Conservation (phyloP, 2,797 vertebrate species). For the Fratercula arctica region DNA sequence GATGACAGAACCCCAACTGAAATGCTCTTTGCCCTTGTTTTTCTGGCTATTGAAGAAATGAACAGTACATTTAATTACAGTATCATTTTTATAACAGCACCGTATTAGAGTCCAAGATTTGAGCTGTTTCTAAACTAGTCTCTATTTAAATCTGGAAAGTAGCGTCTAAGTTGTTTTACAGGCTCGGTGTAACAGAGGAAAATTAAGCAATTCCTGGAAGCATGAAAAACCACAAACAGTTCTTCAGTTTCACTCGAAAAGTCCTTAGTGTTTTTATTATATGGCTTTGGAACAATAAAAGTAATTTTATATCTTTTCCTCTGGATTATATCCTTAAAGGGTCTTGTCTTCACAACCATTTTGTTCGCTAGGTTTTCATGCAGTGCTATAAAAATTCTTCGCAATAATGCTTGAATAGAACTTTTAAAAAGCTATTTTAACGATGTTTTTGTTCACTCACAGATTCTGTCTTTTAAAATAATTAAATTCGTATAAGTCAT, state of each 20-base stretch:
- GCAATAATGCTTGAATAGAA: background rate
- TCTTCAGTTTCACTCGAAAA: background rate
- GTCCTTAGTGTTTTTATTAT: background rate
- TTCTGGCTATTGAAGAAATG: background rate
- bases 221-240: rapidly evolving
- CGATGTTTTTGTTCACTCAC: background rate
- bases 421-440: background rate
- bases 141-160: background rate
- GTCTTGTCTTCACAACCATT: background rate
- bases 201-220: background rate
- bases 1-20: background rate
- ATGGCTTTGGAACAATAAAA: background rate
- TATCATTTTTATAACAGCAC: background rate
- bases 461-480: background rate
- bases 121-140: background rate
- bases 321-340: background rate
- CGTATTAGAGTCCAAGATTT: background rate
- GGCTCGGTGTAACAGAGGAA: background rate
- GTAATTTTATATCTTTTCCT: background rate
- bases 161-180: background rate
- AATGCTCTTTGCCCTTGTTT: background rate
- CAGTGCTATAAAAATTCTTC: background rate
- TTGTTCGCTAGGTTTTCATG: background rate
- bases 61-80: background rate
- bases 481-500: background rate